Percentiles rank a stretch among this genome's conserved stretches.
These are phyloP conservation scores for Ooceraea biroi DNA, from an alignment of 1,140 invertebrate species.

Conservation along the genomic window DNA sequence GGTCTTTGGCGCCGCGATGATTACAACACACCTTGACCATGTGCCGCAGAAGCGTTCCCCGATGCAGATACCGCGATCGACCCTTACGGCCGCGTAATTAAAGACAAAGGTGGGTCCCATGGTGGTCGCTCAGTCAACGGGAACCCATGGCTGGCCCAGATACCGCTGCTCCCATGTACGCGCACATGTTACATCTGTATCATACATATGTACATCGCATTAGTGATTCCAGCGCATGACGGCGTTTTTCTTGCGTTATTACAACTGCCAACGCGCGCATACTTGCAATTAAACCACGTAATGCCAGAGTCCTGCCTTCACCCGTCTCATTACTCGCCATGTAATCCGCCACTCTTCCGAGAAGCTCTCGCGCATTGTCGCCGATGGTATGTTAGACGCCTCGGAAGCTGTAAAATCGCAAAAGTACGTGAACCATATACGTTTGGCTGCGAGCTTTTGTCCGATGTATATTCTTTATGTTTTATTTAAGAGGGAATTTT, in stretches of 20 bases:
- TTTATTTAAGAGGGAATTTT: background rate
- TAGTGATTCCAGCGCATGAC: conserved; percentile 65
- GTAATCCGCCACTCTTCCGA: background rate
- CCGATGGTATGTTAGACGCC: background rate
- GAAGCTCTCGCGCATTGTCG: background rate
- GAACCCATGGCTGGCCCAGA: conserved; percentile 59
- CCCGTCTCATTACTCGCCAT: conserved; percentile 13
- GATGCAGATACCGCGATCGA: conserved; percentile 48
- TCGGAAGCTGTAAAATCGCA: background rate
- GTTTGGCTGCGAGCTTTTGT: background rate
- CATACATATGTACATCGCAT: conserved; percentile 32
- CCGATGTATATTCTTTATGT: background rate
- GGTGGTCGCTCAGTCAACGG: conserved; percentile 7
- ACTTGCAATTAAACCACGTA: conserved; percentile 58
- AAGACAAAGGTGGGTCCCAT: conserved; percentile 47
- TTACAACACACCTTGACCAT: conserved; percentile 36
- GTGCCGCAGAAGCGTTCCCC: background rate
- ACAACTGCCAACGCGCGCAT: conserved; percentile 15
- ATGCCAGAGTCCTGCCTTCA: conserved; percentile 8
- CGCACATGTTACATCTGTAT: background rate
- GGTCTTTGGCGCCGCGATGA: background rate
- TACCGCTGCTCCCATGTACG: conserved; percentile 29
- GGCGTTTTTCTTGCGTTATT: conserved; percentile 54
- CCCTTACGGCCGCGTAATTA: conserved; percentile 48
- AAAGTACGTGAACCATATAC: background rate